These are phyloP conservation scores for Paraescarpia echinospica DNA, from an alignment of 1,140 invertebrate species.

Conservation along the genomic window DNA sequence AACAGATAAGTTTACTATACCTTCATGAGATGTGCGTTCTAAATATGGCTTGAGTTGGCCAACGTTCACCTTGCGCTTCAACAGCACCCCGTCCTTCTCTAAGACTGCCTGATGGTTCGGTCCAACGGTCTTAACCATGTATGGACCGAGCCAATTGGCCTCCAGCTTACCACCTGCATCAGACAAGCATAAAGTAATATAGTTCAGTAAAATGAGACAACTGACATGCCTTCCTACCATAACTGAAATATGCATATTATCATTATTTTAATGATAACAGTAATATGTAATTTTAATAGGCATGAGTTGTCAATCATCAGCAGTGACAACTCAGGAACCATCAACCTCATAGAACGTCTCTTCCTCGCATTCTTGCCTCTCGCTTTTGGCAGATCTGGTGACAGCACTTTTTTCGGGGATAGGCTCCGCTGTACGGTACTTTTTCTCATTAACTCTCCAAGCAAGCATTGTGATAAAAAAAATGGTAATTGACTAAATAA, in stretches of 20 bases:
- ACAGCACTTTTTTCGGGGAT: too few species aligned
- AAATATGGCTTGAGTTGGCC: not conserved
- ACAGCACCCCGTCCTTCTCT: not conserved
- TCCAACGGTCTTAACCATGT: not conserved
- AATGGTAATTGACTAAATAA: too few species aligned
- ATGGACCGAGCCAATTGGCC: not conserved
- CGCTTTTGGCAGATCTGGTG: too few species aligned
- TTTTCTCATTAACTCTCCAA: too few species aligned
- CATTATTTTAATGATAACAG: not conserved
- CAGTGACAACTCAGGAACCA: too few species aligned
- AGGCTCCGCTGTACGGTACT: too few species aligned
- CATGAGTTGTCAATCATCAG: too few species aligned
- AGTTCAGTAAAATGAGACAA: not conserved
- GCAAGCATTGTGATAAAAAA: too few species aligned
- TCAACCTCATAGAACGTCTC: too few species aligned
- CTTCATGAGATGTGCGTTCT: not conserved
- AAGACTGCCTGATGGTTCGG: not conserved
- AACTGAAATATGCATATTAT: not conserved
- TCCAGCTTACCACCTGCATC: not conserved
- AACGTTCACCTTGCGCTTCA: not conserved
- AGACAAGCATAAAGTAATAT: not conserved
- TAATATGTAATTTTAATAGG: not conserved
- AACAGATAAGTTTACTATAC: not conserved
- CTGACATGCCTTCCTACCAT: not conserved
- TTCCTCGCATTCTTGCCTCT: too few species aligned